Base-by-base conservation (phyloP, 2,888 invertebrate genomes). In the Scaptomyza flava region DNA sequence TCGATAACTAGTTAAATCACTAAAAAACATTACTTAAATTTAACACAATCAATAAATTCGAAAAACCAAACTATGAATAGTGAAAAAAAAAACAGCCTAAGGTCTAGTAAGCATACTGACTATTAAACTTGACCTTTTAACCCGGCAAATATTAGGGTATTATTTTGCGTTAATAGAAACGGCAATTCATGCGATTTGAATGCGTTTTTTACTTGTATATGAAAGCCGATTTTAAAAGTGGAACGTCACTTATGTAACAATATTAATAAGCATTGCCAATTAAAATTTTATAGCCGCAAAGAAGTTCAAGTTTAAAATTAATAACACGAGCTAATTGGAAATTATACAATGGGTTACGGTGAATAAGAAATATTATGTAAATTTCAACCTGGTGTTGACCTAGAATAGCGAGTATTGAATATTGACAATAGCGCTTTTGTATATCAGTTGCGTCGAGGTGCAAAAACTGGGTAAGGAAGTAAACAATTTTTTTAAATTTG, bases 311-410 rank as follows among this genome's bases (percentile, higher is more conserved):
- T 87, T 85, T 72, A 85, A 72, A 68, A 46, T 54, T 76, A 87
- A 84, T 87, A 84, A 84, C 72, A 67, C 81, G 53, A 75, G 81
- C 85, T 80, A 84, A 84, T 87, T 87, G 85, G 75, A 65, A 60
- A 81, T 68, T 69, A 72, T 72, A 46, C 59, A 64, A 67, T 66
- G 51, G 57, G 51, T 48, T 46, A 51, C 65, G 38, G 17, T 48
- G 62, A 50, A 36, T 59, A 56, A 43, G 61, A 56, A 67, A 52
- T 75, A 82, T 82, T 75, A 82, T 82, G 81, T 76, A 85, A 87
- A 87, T 82, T 72, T 60, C 72, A 73, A 57, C 57, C 52, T 66
- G 57, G 51, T 48, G 52, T 52, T 82, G 82, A 87, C 88, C 81
- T 87, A 82, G 81, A 82, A 82, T 61, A 14, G 38, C 66, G 42